Evolutionary conservation across 2,888 invertebrate genomes (phyloP), one percentile per base, ranked within the genome.

Genomic region (Lycaena phlaeas): DNA sequence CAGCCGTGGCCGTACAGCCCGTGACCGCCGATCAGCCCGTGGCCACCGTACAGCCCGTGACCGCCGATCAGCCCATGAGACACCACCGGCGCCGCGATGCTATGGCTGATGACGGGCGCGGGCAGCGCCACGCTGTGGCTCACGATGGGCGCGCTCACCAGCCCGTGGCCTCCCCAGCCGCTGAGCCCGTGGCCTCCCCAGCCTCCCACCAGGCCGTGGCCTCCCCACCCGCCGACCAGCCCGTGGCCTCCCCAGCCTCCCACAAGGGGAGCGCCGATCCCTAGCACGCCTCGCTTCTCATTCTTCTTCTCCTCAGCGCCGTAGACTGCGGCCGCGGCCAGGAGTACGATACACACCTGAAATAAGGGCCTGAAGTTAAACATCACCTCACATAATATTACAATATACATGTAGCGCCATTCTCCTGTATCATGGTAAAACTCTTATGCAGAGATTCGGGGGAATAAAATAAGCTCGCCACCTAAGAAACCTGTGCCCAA

Each of bases 201-300:
- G 31, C 31, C 31, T 4, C 18, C 18, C 7, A 30, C 30, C 6
- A 36, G 43, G 0, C 57, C 55, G 42, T 52, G 56, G 30, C 30
- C 30, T 5, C 31, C 64, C 39, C 41, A 28, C 40, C 17, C 30
- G 5, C 22, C 22, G 3, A 22, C 22, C 9, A 38, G 48, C 15
- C 64, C 59, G 49, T 57, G 45, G 36, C 60, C 60, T 50, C 63
- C 64, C 39, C 61, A 51, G 15, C 68, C 65, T 9, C 64, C 55
- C 11, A 31, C 31, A 10, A 34, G 18, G 4, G 34, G 34, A 3
- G 34, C 34, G 49, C 82, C 79, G 50, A 84, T 72, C 26, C 79
- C 84, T 44, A 86, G 64, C 49, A 85, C 69, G 46, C 78, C 84
- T 2, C 85, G 68, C 54, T 84, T 81, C 59, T 82, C 79, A 41